Conservation (phyloP, 2,888 invertebrate species). For the Drymonia ruficornis region DNA sequence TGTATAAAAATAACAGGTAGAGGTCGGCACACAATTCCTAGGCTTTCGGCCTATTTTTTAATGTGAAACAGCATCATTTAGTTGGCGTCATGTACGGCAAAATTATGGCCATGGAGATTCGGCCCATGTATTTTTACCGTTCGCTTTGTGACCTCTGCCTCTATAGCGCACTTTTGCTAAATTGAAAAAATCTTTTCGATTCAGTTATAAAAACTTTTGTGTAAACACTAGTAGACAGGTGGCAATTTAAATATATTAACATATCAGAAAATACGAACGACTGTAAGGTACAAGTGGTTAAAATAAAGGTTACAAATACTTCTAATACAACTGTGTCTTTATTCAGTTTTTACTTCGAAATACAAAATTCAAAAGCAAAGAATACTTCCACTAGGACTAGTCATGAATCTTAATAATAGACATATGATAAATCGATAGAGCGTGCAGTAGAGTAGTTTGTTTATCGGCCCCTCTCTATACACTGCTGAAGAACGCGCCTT, state of each 20-base stretch:
- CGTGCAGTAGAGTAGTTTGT: conserved; percentile 42
- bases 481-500: conserved; percentile 28
- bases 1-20: too few species aligned
- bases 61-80: neutral
- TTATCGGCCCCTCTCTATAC: conserved; percentile 36
- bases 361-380: neutral
- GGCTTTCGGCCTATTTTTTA: too few species aligned
- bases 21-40: neutral
- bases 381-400: neutral
- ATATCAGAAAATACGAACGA: too few species aligned
- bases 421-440: conserved; percentile 46
- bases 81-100: neutral
- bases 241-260: too few species aligned
- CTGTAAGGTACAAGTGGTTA: too few species aligned
- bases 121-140: neutral
- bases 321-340: too few species aligned
- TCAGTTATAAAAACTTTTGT: conserved; percentile 13
- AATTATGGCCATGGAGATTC: conserved; percentile 23
- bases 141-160: neutral
- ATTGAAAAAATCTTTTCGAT: neutral
- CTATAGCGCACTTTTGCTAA: neutral
- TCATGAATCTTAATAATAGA: conserved; percentile 44
- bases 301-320: too few species aligned
- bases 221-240: neutral
- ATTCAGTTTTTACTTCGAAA: neutral